Percentiles rank a stretch among this genome's conserved stretches.
Evolutionary conservation across 2,888 invertebrate genomes (phyloP).

Genomic region (Linnaemya tessellans): DNA sequence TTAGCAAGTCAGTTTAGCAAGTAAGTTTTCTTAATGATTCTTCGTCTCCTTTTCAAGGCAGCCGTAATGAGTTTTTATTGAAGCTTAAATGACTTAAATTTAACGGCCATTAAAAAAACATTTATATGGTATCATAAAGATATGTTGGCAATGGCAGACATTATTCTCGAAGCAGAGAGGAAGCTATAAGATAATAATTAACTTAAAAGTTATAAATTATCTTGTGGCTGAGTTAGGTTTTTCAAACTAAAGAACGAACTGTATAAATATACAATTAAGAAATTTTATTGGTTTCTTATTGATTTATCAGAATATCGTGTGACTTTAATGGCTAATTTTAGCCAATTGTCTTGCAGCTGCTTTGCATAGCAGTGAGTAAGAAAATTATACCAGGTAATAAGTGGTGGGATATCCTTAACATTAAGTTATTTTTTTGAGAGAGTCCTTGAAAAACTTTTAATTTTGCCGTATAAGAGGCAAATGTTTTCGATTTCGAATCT

Average conservation of each 20-base stretch:
- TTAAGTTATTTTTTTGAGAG: no score
- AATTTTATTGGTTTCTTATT: no score
- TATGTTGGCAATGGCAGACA: slow-evolving; percentile 34
- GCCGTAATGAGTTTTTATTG: slow-evolving; percentile 35
- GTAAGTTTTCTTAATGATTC: slow-evolving; percentile 27
- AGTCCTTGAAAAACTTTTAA: no score
- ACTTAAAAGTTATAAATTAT: slow-evolving; percentile 25
- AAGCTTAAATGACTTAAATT: slow-evolving; percentile 49
- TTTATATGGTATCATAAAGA: slow-evolving; percentile 56
- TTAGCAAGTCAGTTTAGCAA: slow-evolving; percentile 43
- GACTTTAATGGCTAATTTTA: no score
- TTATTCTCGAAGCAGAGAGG: background rate
- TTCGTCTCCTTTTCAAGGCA: slow-evolving; percentile 1
- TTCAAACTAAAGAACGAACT: background rate
- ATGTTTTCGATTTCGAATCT: no score
- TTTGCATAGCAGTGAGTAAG: no score
- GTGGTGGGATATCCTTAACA: no score
- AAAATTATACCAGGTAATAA: no score
- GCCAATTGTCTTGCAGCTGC: no score
- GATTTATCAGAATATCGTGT: no score
- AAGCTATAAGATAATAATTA: background rate
- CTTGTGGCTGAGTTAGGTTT: slow-evolving; percentile 10
- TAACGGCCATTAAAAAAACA: slow-evolving; percentile 53
- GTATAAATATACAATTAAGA: background rate
- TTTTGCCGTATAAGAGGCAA: no score